Conservation (phyloP, 2,888 invertebrate genomes). For the Stenolophus ochropezus region DNA sequence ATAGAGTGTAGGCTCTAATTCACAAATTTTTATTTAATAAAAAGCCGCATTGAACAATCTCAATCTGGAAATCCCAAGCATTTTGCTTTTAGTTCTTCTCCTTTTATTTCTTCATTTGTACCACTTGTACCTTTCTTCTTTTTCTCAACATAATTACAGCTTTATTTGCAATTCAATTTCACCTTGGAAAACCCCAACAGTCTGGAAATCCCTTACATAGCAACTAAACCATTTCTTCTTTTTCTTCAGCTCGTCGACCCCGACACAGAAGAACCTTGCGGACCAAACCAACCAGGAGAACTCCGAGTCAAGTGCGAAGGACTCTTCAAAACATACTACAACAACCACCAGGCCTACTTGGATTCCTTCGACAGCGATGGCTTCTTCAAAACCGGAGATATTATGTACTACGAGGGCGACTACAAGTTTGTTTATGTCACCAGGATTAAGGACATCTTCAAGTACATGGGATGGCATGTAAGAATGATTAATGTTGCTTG, state of each 20-base stretch:
- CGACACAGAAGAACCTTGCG: constrained; percentile 70
- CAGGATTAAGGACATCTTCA: constrained; percentile 48
- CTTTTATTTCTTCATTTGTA: too few species aligned
- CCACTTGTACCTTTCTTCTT: too few species aligned
- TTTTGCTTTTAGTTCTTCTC: too few species aligned
- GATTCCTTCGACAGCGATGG: constrained; percentile 70
- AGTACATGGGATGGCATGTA: constrained; percentile 45
- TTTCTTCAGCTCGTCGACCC: constrained; percentile 70
- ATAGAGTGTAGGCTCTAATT: too few species aligned
- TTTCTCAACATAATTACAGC: too few species aligned
- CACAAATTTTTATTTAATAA: too few species aligned
- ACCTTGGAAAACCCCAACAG: background rate
- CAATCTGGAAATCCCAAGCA: too few species aligned
- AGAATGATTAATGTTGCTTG: too few species aligned
- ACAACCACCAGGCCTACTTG: constrained; percentile 70
- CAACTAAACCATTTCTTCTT: too few species aligned
- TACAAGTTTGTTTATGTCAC: constrained; percentile 6
- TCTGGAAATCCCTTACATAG: too few species aligned
- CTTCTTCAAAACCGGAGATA: constrained; percentile 73
- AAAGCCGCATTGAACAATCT: too few species aligned
- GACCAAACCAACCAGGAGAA: constrained; percentile 70
- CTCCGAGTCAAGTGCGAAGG: constrained; percentile 71
- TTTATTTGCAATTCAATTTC: too few species aligned
- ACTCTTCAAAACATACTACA: constrained; percentile 71
- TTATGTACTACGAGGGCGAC: constrained; percentile 67